These are phyloP conservation scores for Trichonephila clavata DNA, from an alignment of 1,140 invertebrate species.

Conservation along the genomic window DNA sequence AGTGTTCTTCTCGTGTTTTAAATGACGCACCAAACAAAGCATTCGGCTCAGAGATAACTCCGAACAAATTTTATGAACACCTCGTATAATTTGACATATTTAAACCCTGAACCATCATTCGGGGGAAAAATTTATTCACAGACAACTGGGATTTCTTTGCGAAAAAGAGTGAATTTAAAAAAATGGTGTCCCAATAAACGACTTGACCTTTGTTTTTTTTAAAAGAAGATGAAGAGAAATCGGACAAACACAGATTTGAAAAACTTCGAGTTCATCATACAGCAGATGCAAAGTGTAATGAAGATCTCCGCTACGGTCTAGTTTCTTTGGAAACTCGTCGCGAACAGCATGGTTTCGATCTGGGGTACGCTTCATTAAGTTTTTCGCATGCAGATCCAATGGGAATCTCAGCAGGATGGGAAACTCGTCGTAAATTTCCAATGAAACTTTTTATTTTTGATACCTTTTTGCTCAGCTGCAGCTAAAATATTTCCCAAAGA, in stretches of 20 bases:
- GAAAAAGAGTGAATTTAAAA: not conserved
- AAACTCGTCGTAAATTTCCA: not conserved
- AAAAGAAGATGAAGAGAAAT: not conserved
- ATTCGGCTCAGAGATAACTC: too few relatives aligned
- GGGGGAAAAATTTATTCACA: too few relatives aligned
- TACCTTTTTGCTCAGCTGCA: not conserved
- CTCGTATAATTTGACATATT: too few relatives aligned
- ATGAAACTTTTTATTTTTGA: not conserved
- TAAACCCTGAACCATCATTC: too few relatives aligned
- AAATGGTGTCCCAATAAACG: not conserved
- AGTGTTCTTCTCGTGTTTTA: too few relatives aligned
- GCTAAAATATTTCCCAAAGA: not conserved
- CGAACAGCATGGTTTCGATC: not conserved
- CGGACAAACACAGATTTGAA: not conserved
- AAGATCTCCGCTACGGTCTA: constrained; percentile 28
- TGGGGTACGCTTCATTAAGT: not conserved
- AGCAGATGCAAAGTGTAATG: not conserved
- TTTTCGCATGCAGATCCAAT: constrained; percentile 9
- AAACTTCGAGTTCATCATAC: not conserved
- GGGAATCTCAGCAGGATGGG: not conserved
- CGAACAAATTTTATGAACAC: too few relatives aligned
- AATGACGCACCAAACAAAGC: too few relatives aligned
- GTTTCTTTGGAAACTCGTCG: constrained; percentile 23
- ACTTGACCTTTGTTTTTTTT: not conserved
- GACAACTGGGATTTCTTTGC: too few relatives aligned